These are phyloP conservation scores for Eucidaris tribuloides DNA, from an alignment of 35 echinoderm and acorn worm species.

Conservation along the genomic window DNA sequence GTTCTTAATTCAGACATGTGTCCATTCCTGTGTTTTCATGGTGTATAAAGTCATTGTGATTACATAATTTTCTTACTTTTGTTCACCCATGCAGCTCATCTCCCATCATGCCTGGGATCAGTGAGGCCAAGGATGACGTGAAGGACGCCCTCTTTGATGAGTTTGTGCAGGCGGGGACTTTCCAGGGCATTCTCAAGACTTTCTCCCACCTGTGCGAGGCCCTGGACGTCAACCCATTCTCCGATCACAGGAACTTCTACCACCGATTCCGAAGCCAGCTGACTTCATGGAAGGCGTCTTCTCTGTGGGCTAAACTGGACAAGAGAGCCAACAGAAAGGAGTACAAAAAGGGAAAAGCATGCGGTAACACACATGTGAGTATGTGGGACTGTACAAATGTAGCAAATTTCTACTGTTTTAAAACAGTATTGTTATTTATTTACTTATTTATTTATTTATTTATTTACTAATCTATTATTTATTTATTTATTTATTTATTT, in stretches of 20 bases:
- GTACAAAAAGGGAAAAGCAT: conserved; percentile 83
- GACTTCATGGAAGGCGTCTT: conserved; percentile 88
- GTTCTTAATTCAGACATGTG: no score
- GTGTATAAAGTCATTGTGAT: no score
- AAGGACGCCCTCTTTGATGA: conserved; percentile 62
- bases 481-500: no score
- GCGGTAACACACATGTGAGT: conserved; percentile 90
- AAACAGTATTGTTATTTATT: no score
- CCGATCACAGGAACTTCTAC: conserved; percentile 79
- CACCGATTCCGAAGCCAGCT: conserved; percentile 59
- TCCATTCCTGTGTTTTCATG: no score
- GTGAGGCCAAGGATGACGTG: neutral
- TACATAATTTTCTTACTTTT: no score
- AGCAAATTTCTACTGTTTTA: no score
- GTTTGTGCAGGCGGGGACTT: conserved; percentile 85
- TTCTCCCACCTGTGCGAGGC: conserved; percentile 81
- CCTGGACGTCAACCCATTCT: conserved; percentile 67
- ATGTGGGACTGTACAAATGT: no score
- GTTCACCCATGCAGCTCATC: neutral
- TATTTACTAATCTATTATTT: no score
- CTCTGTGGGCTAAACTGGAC: conserved; percentile 94
- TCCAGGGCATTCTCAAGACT: conserved; percentile 57
- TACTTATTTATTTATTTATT: no score
- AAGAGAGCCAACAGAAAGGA: conserved; percentile 79
- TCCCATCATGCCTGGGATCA: neutral